Percentiles rank a stretch among this genome's conserved stretches.
Evolutionary conservation across 2,888 invertebrate genomes (phyloP).

Genomic region (Thalpophila matura): DNA sequence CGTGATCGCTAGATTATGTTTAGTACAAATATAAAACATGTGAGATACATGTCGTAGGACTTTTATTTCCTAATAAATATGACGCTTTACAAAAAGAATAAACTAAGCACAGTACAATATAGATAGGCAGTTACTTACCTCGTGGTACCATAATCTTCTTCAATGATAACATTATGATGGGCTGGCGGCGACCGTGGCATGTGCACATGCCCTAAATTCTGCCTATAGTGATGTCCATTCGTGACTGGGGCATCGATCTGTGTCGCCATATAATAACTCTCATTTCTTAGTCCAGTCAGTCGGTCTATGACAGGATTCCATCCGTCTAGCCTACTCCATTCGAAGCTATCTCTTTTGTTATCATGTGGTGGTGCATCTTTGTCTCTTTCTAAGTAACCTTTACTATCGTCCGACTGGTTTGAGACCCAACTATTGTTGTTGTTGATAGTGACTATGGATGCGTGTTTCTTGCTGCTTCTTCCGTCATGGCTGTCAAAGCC

Average conservation of each 20-base stretch:
- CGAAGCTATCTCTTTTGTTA: slow-evolving; percentile 89
- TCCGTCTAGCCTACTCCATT: slow-evolving; percentile 91
- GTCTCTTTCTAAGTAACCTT: slow-evolving; percentile 87
- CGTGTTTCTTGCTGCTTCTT: slow-evolving; percentile 83
- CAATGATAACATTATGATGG: slow-evolving; percentile 92
- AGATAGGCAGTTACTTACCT: too few species aligned
- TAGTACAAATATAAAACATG: too few species aligned
- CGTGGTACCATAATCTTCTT: slow-evolving; percentile 90
- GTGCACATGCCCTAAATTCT: slow-evolving; percentile 82
- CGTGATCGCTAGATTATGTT: too few species aligned
- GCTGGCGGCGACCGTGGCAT: slow-evolving; percentile 87
- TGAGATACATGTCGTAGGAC: too few species aligned
- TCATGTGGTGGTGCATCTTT: slow-evolving; percentile 87
- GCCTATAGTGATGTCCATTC: slow-evolving; percentile 85
- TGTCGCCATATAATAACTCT: slow-evolving; percentile 97
- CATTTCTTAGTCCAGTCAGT: slow-evolving; percentile 95
- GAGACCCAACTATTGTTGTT: slow-evolving; percentile 89
- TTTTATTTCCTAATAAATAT: too few species aligned
- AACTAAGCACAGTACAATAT: too few species aligned
- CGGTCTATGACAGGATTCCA: slow-evolving; percentile 98
- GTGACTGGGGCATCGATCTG: slow-evolving; percentile 91
- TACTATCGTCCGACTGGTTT: slow-evolving; percentile 88
- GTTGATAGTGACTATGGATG: slow-evolving; percentile 87
- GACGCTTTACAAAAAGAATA: too few species aligned
- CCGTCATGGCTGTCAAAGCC: slow-evolving; percentile 77